Conservation (phyloP, 2,113 vertebrate species). For the Apteryx owenii region DNA sequence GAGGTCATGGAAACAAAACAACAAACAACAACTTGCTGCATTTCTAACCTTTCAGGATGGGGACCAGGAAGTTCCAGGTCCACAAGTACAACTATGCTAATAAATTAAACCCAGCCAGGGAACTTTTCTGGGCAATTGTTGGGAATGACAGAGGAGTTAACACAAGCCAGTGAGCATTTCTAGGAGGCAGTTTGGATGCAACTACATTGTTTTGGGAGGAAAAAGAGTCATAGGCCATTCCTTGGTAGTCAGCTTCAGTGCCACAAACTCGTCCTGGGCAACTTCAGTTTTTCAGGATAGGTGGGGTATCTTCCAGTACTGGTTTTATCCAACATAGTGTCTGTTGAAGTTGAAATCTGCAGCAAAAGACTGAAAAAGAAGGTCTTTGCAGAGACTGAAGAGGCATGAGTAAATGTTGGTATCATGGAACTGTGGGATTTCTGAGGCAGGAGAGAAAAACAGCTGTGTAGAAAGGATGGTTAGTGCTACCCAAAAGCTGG, state of each 20-base stretch:
- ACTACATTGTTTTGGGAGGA: not conserved
- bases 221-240: not conserved
- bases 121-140: not conserved
- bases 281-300: not conserved
- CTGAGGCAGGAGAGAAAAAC: not conserved
- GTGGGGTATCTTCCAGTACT: not conserved
- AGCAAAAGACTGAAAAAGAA: not conserved
- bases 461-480: not conserved
- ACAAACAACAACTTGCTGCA: accelerated
- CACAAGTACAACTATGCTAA: not conserved
- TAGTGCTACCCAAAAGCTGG: not conserved
- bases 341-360: not conserved
- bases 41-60: not conserved
- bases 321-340: not conserved
- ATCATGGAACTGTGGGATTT: not conserved
- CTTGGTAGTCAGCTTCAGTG: not conserved
- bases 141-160: not conserved
- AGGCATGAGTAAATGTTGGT: not conserved
- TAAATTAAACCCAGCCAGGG: not conserved
- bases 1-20: not conserved
- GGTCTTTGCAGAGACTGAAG: not conserved
- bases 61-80: not conserved
- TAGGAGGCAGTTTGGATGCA: not conserved
- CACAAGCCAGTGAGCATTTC: not conserved
- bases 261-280: not conserved